Evolutionary conservation across 2,113 vertebrate genomes (phyloP).

Genomic region (Illadopsis cleaveri): DNA sequence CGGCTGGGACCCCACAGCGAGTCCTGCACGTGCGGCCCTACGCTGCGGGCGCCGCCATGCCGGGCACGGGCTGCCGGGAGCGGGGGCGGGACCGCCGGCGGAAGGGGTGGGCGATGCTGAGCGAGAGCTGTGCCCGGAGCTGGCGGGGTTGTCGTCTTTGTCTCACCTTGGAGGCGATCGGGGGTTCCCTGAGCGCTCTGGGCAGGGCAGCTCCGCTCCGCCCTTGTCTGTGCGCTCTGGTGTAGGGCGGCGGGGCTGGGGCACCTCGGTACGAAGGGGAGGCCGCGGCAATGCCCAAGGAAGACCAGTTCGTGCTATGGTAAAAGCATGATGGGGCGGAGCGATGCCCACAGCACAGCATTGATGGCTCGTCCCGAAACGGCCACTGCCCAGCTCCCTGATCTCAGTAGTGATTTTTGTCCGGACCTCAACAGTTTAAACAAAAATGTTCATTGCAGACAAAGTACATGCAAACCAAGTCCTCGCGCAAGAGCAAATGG

Average conservation of each 20-base stretch:
- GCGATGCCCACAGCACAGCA: accelerated
- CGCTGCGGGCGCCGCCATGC: slow-evolving; percentile 68
- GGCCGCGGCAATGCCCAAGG: too few species aligned
- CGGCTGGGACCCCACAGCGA: background rate
- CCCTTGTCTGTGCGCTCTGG: background rate
- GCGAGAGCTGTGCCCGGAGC: accelerated
- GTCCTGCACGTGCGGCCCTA: slow-evolving; percentile 29
- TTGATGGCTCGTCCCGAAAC: background rate
- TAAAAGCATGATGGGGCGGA: accelerated
- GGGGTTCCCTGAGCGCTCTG: accelerated
- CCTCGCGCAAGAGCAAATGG: accelerated
- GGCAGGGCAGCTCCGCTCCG: accelerated
- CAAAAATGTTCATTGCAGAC: background rate
- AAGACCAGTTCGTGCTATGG: background rate
- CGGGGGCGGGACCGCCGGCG: background rate
- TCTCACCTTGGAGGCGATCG: accelerated
- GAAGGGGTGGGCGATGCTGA: background rate
- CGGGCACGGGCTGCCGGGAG: slow-evolving; percentile 23
- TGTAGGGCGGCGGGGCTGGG: background rate
- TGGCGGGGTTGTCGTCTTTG: accelerated
- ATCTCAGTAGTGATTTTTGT: background rate
- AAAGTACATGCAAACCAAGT: background rate
- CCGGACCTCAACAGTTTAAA: background rate
- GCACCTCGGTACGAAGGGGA: accelerated
- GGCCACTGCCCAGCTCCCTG: accelerated